These are phyloP conservation scores for Steinernema khuongi DNA, from an alignment of 1,140 invertebrate species.

Conservation along the genomic window DNA sequence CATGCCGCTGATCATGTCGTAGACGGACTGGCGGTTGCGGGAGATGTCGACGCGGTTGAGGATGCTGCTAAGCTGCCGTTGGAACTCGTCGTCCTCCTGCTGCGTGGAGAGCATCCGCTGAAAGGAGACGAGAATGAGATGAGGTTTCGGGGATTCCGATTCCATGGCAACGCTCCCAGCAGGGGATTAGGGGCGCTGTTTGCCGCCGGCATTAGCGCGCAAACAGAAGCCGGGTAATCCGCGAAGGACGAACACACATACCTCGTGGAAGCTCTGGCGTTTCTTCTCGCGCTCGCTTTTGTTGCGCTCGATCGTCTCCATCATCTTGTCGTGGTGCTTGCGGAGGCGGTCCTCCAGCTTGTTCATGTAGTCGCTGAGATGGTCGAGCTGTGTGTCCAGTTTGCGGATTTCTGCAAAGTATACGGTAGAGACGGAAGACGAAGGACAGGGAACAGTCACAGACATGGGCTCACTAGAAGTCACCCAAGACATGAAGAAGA, in stretches of 20 bases:
- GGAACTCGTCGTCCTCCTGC: conserved; percentile 38
- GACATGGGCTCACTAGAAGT: too few species aligned
- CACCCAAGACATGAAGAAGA: too few species aligned
- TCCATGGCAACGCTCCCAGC: not conserved
- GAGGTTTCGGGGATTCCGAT: not conserved
- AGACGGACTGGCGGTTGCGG: conserved; percentile 30
- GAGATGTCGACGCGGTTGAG: conserved; percentile 31
- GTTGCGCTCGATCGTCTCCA: conserved; percentile 37
- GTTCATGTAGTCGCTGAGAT: conserved; percentile 39
- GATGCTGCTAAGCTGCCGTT: conserved; percentile 29
- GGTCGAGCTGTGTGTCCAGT: conserved; percentile 39
- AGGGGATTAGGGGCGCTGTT: not conserved
- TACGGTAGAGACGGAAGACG: not conserved
- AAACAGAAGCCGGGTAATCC: conserved; percentile 14
- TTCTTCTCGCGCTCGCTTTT: conserved; percentile 39
- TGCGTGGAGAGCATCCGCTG: conserved; percentile 39
- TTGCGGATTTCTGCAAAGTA: conserved; percentile 35
- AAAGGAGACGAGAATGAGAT: conserved; percentile 4
- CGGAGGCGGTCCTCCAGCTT: conserved; percentile 39
- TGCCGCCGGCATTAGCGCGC: not conserved
- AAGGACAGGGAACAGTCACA: not conserved
- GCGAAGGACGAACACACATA: conserved; percentile 10
- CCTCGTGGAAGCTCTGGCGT: conserved; percentile 38
- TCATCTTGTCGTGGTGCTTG: conserved; percentile 35
- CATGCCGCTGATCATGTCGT: conserved; percentile 28